phyloP scores from a whole-genome alignment of 1,140 invertebrate species.

The Dendroctonus valens region DNA sequence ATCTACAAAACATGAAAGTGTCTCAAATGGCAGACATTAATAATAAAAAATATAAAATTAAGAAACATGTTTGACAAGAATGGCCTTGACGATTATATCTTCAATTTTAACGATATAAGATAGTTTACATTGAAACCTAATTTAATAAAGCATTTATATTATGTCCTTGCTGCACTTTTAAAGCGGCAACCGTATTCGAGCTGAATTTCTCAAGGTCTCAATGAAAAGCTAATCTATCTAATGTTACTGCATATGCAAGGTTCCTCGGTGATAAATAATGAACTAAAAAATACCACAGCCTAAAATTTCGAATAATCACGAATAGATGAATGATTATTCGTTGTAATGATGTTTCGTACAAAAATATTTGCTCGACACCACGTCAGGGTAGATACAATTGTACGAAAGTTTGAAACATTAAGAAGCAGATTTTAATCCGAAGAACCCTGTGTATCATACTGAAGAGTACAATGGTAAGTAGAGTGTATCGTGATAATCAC shows the following conservation, averaged over 20 bases:
- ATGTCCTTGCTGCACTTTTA: not conserved
- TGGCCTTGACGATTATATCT: not conserved
- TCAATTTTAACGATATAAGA: conserved; percentile 2
- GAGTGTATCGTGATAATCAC: no score
- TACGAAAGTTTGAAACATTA: not conserved
- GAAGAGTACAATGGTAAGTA: no score
- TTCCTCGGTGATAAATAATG: conserved; percentile 8
- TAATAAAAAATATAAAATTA: conserved; percentile 5
- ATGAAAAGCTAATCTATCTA: no score
- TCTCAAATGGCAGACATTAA: conserved; percentile 15
- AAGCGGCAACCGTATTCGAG: not conserved
- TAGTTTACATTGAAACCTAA: not conserved
- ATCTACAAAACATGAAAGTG: conserved; percentile 12
- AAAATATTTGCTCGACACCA: conserved; percentile 5
- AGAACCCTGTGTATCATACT: not conserved
- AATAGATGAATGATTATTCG: conserved; percentile 13
- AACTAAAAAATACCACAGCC: conserved; percentile 34
- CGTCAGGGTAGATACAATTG: not conserved
- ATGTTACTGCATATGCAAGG: not conserved
- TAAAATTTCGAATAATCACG: conserved; percentile 20
- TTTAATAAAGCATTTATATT: not conserved
- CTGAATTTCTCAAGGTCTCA: not conserved
- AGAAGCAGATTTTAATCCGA: not conserved
- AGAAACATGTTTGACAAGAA: not conserved
- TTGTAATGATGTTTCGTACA: conserved; percentile 4